Evolutionary conservation across 2,113 vertebrate genomes (phyloP).

Genomic region (Brachypodius melanocephalos): DNA sequence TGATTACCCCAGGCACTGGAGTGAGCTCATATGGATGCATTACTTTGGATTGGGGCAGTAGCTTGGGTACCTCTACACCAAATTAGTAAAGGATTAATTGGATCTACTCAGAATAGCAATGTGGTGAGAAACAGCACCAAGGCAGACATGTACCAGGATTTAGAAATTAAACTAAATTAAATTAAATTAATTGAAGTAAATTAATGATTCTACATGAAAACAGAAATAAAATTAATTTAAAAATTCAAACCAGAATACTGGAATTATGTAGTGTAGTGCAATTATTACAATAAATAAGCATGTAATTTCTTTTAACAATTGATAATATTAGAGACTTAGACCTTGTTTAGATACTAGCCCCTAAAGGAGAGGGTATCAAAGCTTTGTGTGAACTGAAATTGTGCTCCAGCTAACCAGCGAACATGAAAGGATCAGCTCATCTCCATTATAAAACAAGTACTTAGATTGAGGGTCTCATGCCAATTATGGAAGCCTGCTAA

Average conservation of each 20-base stretch:
- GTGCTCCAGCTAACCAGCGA: not conserved
- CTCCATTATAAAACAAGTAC: not conserved
- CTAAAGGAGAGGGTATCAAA: not conserved
- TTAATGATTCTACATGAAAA: not conserved
- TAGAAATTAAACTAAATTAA: not conserved
- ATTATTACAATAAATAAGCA: not conserved
- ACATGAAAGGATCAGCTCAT: constrained; percentile 15
- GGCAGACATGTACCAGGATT: not conserved
- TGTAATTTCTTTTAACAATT: not conserved
- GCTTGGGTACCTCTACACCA: not conserved
- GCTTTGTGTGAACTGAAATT: not conserved
- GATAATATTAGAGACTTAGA: not conserved
- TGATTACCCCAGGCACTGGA: not conserved
- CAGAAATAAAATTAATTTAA: not conserved
- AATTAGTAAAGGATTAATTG: not conserved
- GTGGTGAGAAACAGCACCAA: not conserved
- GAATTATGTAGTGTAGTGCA: not conserved
- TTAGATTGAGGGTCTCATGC: constrained; percentile 6
- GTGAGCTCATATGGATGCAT: not conserved
- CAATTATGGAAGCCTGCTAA: constrained; percentile 29
- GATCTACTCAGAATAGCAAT: not conserved
- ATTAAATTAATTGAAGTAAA: not conserved
- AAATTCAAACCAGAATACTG: not conserved
- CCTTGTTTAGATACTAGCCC: not conserved
- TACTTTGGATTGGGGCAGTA: not conserved